A percentile compares a stretch with the other conserved stretches of the same genome.
Evolutionary conservation across 2,113 vertebrate genomes (phyloP).

Genomic region (Verasper variegatus): DNA sequence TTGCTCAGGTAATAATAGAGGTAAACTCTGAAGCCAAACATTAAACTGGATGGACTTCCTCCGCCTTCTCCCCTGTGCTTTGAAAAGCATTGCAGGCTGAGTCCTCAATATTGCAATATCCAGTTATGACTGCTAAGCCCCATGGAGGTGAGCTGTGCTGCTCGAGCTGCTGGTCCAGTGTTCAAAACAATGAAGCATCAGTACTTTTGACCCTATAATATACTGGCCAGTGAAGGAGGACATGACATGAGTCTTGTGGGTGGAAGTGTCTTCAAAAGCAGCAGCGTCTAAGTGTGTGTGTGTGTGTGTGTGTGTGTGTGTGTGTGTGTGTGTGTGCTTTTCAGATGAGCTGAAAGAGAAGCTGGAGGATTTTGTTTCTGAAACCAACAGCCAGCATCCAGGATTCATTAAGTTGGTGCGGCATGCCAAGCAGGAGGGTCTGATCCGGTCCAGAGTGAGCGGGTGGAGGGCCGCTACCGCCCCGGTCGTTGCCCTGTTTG

Average conservation of each 20-base stretch:
- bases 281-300: slow-evolving; percentile 6
- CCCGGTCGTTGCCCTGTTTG: slow-evolving; percentile 95
- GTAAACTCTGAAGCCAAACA: slow-evolving; percentile 54
- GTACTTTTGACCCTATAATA: slow-evolving; percentile 62
- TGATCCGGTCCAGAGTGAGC: slow-evolving; percentile 95
- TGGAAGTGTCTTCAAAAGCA: slow-evolving; percentile 52
- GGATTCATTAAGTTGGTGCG: slow-evolving; percentile 95
- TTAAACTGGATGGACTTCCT: slow-evolving; percentile 28
- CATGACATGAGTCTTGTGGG: slow-evolving; percentile 51
- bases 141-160: slow-evolving; percentile 52
- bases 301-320: slow-evolving; percentile 17
- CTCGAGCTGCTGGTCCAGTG: slow-evolving; percentile 68
- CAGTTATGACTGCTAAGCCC: slow-evolving; percentile 51
- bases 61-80: slow-evolving; percentile 31
- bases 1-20: slow-evolving; percentile 53
- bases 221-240: slow-evolving; percentile 57
- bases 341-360: slow-evolving; percentile 95
- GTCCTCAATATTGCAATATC: slow-evolving; percentile 62
- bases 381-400: slow-evolving; percentile 87
- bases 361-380: slow-evolving; percentile 88
- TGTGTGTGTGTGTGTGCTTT: slow-evolving; percentile 37
- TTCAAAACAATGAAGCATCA: slow-evolving; percentile 71
- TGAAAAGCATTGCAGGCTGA: slow-evolving; percentile 56
- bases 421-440: slow-evolving; percentile 92
- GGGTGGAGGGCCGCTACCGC: slow-evolving; percentile 94